These are phyloP conservation scores for Trialeurodes vaporariorum DNA, from an alignment of 1,140 invertebrate genomes.

Conservation along the genomic window DNA sequence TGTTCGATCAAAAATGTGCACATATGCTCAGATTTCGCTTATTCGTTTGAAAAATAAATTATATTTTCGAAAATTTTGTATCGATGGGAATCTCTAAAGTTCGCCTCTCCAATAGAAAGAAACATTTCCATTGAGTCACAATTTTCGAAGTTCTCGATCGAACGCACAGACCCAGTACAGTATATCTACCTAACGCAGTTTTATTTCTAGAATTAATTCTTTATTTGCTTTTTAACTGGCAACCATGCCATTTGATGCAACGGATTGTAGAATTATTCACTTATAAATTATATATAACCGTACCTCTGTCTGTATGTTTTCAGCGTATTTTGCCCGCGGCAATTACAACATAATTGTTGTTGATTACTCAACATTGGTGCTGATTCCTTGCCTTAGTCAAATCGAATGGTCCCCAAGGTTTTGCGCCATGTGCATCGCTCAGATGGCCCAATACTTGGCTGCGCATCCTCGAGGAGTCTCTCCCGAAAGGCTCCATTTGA, in stretches of 20 bases:
- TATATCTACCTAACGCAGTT: no score
- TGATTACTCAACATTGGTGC: constrained; percentile 67
- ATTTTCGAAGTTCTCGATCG: no score
- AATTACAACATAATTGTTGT: constrained; percentile 78
- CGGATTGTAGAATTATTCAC: constrained; percentile 5
- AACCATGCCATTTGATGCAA: background rate
- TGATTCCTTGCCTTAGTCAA: constrained; percentile 65
- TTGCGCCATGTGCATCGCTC: constrained; percentile 63
- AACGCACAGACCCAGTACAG: no score
- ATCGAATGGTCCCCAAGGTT: constrained; percentile 76
- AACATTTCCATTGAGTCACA: no score
- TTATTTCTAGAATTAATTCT: no score
- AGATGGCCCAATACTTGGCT: constrained; percentile 62
- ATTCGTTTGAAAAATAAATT: no score
- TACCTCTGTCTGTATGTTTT: constrained; percentile 22
- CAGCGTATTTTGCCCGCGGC: constrained; percentile 62
- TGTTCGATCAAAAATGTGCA: no score
- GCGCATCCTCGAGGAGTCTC: constrained; percentile 58
- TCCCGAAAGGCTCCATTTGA: constrained; percentile 60
- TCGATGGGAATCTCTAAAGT: no score
- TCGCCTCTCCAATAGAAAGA: no score
- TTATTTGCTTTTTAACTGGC: no score
- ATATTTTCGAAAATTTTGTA: no score
- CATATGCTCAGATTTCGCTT: no score
- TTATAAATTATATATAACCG: constrained; percentile 3